Base-by-base conservation (phyloP, 2,797 vertebrate genomes). In the Hyperoplus lanceolatus region DNA sequence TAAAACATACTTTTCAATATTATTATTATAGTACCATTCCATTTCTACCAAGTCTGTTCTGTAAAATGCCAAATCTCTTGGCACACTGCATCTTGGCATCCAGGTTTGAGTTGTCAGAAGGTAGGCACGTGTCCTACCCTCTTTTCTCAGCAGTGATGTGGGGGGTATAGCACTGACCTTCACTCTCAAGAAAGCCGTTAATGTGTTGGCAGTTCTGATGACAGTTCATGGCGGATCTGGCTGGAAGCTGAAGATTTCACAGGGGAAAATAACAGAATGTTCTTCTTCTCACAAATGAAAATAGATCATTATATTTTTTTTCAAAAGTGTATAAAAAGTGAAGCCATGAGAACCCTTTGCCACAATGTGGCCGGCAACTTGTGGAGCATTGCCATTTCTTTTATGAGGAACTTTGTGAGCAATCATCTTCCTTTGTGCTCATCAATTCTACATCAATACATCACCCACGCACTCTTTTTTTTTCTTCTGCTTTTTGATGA, bases 371-470 rank as follows among this genome's bases (percentile, higher is more conserved):
- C 51, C 21, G 41, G 3, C 0, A 1, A 18, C 57, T 49, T 38
- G 18, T 39, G 39, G 58, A 65, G 43, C 9, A 2, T 51, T 66
- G 18, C 51, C 29, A 29, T 13, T 3, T 57, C 14, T 79, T 69
- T 75, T 54, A 83, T 56, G 55, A 58, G 49, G 53, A 73, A 62
- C 79, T 59, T 62, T 82, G 67, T 62, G 70, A 77, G 65, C 11
- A 51, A 51, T 77, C 56, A 12, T 43, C 79, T 79, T 45, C 29
- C 29, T 56, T 4, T 70, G 8, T 54, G 57, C 18, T 73, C 55
- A 59, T 15, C 0, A 15, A 43, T 64, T 15, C 62, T 50, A 60
- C 69, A 59, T 14, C 59, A 21, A 59, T 50, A 60, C 69, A 59
- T 14, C 59, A 21, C 65, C 67, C 64, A 69, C 21, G 6, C 10